phyloP scores from a whole-genome alignment of 2,888 invertebrate species.

The Orthonevra nobilis region DNA sequence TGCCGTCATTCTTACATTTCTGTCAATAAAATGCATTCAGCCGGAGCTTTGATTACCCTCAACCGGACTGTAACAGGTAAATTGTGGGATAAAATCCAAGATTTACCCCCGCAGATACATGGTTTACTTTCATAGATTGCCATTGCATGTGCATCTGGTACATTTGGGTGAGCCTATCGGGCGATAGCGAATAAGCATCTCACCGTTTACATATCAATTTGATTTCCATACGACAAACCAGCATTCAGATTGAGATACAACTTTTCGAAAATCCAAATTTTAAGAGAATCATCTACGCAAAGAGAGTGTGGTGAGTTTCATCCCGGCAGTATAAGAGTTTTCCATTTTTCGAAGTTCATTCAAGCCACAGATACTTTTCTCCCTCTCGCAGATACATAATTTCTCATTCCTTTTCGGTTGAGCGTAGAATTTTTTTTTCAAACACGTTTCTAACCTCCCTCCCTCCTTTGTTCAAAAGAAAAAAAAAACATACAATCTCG shows the following conservation, averaged over 20 bases:
- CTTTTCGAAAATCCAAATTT: conserved; percentile 2
- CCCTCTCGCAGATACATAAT: conserved; percentile 12
- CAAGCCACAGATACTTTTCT: neutral
- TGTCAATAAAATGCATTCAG: conserved; percentile 43
- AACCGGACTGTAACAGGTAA: conserved; percentile 41
- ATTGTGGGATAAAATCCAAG: conserved; percentile 27
- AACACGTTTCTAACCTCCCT: conserved; percentile 30
- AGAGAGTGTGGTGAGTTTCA: conserved; percentile 65
- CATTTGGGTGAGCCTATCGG: conserved; percentile 1
- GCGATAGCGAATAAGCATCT: conserved; percentile 24
- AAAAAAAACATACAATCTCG: conserved; percentile 18
- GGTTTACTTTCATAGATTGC: conserved; percentile 2
- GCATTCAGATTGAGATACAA: conserved; percentile 5
- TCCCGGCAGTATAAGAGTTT: conserved; percentile 41
- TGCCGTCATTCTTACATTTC: conserved; percentile 37
- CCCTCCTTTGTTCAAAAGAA: neutral
- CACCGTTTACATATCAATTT: conserved; percentile 55
- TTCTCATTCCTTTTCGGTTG: conserved; percentile 34
- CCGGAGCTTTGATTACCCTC: conserved; percentile 7
- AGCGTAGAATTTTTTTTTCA: conserved; percentile 35
- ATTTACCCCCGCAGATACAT: conserved; percentile 4
- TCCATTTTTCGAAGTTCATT: conserved; percentile 16
- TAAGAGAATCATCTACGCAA: conserved; percentile 24
- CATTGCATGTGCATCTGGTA: too few relatives aligned
- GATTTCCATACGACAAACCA: conserved; percentile 16